phyloP scores from a whole-genome alignment of 2,888 invertebrate genomes.

The Campoletis raptor region DNA sequence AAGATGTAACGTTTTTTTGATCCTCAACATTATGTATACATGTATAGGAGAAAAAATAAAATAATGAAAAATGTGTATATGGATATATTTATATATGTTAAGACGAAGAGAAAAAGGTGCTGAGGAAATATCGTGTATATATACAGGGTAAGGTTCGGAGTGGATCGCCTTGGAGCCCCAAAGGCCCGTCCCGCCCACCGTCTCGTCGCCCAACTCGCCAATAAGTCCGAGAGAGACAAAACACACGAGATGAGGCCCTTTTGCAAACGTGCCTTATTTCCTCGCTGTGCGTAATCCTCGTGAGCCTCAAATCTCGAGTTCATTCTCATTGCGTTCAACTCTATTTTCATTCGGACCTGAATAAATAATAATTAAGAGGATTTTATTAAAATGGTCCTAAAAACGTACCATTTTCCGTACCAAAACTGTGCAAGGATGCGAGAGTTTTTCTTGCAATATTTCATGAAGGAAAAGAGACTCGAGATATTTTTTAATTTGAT shows the following conservation, averaged over 20 bases:
- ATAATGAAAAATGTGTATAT: background rate
- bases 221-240: conserved; percentile 29
- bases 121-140: conserved; percentile 79
- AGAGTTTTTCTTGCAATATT: background rate
- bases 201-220: conserved; percentile 79
- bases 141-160: conserved; percentile 78
- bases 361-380: conserved; percentile 13
- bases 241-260: conserved; percentile 56
- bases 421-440: no score
- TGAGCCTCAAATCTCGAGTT: conserved; percentile 45
- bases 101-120: conserved; percentile 78
- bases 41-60: background rate
- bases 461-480: background rate
- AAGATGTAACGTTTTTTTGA: conserved; percentile 81
- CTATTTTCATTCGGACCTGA: conserved; percentile 14
- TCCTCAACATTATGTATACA: conserved; percentile 68
- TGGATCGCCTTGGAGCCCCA: conserved; percentile 85
- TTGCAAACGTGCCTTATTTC: conserved; percentile 65
- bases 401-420: background rate
- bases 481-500: background rate
- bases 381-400: background rate
- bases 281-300: conserved; percentile 47
- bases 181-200: conserved; percentile 84
- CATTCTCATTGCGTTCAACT: conserved; percentile 38
- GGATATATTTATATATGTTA: conserved; percentile 37